Evolutionary conservation across 2,113 vertebrate species (phyloP), one percentile per base, ranked within the genome.

Genomic region (Mungos mungo): DNA sequence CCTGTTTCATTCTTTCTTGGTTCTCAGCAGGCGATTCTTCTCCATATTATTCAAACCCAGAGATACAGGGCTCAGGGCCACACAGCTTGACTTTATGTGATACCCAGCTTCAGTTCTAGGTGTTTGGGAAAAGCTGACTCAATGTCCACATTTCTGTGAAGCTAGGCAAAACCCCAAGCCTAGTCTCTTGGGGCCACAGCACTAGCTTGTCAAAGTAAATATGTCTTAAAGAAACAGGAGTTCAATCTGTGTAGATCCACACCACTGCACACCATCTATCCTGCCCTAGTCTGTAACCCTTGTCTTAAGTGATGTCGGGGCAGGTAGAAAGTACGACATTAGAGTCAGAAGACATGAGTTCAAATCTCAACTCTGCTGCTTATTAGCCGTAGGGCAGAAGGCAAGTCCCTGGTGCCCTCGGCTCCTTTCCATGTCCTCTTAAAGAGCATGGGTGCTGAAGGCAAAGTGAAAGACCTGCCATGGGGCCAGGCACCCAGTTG

Each of bases 71-170:
- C 57, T 81, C 60, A 35, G 0, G 3, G 80, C 76, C 93, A 69
- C 47, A 85, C 87, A 50, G 16, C 31, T 92, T 95, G 83, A 72
- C 93, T 93, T 80, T 90, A 65, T 4, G 4, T 71, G 57, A 92
- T 79, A 57, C n/a, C 38, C 76, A 82, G n/a, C 71, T 63, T 96
- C 27, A 13, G 76, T 95, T 97, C 85, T 54, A 87, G 76, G 89
- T 68, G 50, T 83, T 69, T 89, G 90, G 92, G 47, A 50, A 93
- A 93, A 72, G 79, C 82, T 95, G 81, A 45, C 68, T 87, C 57
- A 63, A 81, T 35, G 23, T 93, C 88, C 74, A 82, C 38, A 90
- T 63, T 93, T 80, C 66, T 93, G 41, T 76, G 41, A 93, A 90
- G 77, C 45, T 69, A 76, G 81, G 85, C 74, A 84, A 96, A 93